These are phyloP conservation scores for Hemiprocne comata DNA, from an alignment of 2,113 vertebrate species.

Conservation along the genomic window DNA sequence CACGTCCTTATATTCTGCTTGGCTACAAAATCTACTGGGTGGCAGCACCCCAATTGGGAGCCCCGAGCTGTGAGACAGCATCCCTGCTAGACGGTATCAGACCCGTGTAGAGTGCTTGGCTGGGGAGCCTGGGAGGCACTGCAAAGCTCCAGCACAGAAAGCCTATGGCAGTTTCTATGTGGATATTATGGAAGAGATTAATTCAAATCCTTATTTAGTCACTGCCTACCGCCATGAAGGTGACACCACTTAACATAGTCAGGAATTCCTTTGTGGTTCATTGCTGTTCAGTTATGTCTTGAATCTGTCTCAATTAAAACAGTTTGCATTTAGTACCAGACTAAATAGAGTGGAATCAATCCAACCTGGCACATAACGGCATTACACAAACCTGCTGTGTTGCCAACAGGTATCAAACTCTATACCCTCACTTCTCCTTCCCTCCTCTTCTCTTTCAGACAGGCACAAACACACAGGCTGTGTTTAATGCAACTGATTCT, in stretches of 20 bases:
- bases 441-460: background rate
- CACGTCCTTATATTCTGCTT: background rate
- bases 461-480: background rate
- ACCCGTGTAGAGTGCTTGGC: background rate
- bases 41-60: slow-evolving; percentile 16
- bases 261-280: slow-evolving; percentile 21
- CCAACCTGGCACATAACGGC: background rate
- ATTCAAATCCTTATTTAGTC: slow-evolving; percentile 13
- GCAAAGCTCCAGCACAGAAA: background rate
- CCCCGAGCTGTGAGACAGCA: slow-evolving; percentile 19
- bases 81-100: slow-evolving; percentile 17
- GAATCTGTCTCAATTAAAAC: slow-evolving; percentile 38
- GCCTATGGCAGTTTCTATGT: background rate
- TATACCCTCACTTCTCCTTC: background rate
- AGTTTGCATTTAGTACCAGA: background rate
- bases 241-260: slow-evolving; percentile 49
- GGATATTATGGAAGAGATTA: background rate
- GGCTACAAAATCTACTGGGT: background rate
- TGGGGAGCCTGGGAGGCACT: background rate
- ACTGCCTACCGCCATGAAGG: slow-evolving; percentile 55
- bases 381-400: background rate
- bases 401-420: slow-evolving; percentile 78
- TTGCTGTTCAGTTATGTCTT: background rate
- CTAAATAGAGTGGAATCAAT: slow-evolving; percentile 35
- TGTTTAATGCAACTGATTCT: background rate